Evolutionary conservation across 2,888 invertebrate species (phyloP).

Genomic region (Drosophila meridiana): DNA sequence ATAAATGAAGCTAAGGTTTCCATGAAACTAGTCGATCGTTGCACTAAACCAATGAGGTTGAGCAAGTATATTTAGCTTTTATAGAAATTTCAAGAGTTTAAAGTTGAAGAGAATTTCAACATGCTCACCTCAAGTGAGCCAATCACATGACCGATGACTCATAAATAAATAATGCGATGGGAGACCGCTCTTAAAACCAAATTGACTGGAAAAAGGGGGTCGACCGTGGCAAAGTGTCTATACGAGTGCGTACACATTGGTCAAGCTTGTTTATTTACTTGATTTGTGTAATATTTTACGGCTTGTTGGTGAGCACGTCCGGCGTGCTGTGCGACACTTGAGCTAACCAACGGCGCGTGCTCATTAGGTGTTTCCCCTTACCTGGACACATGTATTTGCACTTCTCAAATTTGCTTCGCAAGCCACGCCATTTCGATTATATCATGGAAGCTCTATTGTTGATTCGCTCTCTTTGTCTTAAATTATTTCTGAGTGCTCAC

Average conservation of each 20-base stretch:
- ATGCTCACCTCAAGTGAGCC: slow-evolving; percentile 7
- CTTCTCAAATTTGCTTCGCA: slow-evolving; percentile 7
- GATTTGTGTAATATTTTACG: slow-evolving; percentile 57
- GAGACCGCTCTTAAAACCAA: slow-evolving; percentile 54
- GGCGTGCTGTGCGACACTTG: slow-evolving; percentile 1
- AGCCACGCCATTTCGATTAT: slow-evolving; percentile 27
- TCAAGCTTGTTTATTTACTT: slow-evolving; percentile 52
- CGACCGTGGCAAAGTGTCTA: slow-evolving; percentile 46
- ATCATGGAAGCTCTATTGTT: slow-evolving; percentile 33
- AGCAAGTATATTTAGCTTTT: neutral
- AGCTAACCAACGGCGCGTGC: slow-evolving; percentile 29
- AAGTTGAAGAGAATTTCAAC: neutral
- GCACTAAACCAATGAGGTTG: neutral
- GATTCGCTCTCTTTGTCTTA: slow-evolving; percentile 7
- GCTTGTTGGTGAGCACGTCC: neutral
- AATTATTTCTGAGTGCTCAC: neutral
- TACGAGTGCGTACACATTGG: slow-evolving; percentile 58
- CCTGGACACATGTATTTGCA: slow-evolving; percentile 13
- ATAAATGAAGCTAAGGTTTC: neutral
- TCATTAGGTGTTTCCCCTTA: slow-evolving; percentile 27
- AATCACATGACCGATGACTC: slow-evolving; percentile 24
- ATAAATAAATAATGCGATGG: slow-evolving; percentile 64
- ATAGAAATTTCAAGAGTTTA: neutral
- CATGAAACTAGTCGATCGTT: neutral
- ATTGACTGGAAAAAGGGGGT: slow-evolving; percentile 67